Evolutionary conservation across 2,797 vertebrate genomes (phyloP).

Genomic region (Molothrus aeneus): DNA sequence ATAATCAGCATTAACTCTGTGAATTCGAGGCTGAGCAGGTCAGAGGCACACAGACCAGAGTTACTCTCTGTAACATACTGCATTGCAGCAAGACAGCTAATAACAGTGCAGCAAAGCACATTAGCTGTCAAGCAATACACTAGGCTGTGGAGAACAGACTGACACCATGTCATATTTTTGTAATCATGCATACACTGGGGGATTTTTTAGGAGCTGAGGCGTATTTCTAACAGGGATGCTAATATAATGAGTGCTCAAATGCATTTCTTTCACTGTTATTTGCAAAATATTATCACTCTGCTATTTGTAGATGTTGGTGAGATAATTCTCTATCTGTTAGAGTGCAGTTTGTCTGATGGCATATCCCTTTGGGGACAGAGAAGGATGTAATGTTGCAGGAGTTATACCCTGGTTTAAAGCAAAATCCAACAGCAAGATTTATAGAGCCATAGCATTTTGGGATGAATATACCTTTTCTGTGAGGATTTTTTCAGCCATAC

Average conservation of each 20-base stretch:
- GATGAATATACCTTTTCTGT: not conserved
- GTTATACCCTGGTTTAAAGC: not conserved
- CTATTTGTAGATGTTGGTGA: not conserved
- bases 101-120: not conserved
- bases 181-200: not conserved
- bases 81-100: slow-evolving; percentile 45
- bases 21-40: not conserved
- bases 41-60: not conserved
- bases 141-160: not conserved
- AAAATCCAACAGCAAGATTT: not conserved
- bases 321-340: not conserved
- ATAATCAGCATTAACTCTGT: slow-evolving; percentile 19
- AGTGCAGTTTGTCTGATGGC: not conserved
- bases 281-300: not conserved
- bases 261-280: not conserved
- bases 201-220: not conserved
- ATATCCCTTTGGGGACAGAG: not conserved
- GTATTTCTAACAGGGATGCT: not conserved
- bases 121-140: not conserved
- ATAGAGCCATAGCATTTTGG: not conserved
- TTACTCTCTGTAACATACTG: not conserved
- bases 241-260: not conserved
- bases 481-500: not conserved
- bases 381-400: not conserved
- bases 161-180: not conserved